These are phyloP conservation scores for Paradoxurus hermaphroditus DNA, from an alignment of 2,113 vertebrate genomes.

Conservation along the genomic window DNA sequence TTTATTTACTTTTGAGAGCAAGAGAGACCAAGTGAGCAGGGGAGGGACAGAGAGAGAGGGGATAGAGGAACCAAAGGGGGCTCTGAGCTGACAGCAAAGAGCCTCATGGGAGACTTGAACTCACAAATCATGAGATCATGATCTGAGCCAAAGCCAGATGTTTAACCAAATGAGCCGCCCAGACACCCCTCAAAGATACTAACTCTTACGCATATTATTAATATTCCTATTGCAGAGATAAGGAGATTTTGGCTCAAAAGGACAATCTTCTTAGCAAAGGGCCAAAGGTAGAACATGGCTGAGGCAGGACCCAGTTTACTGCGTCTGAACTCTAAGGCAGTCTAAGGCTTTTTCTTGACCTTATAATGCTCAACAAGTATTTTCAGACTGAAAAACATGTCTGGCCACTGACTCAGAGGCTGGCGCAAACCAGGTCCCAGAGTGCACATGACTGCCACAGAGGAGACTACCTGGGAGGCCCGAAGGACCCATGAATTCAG, in stretches of 20 bases:
- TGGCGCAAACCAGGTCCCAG: background rate
- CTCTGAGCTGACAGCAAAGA: no score
- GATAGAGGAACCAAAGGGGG: no score
- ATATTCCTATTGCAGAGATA: background rate
- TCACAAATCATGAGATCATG: no score
- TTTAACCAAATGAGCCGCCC: no score
- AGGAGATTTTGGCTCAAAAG: background rate
- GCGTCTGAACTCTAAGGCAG: background rate
- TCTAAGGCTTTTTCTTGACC: background rate
- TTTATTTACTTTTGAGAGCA: no score
- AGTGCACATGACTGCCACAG: rapidly evolving
- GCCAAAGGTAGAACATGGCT: background rate
- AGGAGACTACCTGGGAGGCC: background rate
- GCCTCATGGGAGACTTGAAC: no score
- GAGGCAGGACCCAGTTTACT: background rate
- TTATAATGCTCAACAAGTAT: background rate
- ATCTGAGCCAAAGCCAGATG: no score
- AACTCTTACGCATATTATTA: background rate
- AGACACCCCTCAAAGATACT: no score
- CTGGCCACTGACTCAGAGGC: background rate
- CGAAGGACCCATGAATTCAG: background rate
- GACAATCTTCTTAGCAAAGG: background rate
- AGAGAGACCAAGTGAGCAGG: no score
- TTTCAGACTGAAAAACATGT: background rate
- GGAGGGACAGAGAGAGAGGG: no score